Base-by-base conservation (phyloP, 2,113 vertebrate genomes). In the Carassius gibelio region DNA sequence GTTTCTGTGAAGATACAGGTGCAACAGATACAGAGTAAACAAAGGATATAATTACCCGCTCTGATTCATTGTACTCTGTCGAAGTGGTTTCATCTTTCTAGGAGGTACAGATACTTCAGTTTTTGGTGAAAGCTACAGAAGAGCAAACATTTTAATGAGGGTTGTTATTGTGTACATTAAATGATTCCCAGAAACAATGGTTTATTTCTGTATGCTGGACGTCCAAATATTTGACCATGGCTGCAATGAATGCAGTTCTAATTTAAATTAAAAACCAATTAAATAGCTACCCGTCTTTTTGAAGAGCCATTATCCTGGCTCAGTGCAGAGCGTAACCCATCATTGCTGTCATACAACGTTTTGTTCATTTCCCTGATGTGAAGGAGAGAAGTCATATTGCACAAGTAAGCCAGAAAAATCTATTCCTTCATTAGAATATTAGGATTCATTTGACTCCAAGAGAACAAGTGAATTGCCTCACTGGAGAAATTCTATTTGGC, bases 271-370 rank as follows among this genome's bases (percentile, higher is more conserved):
- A 74, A 75, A 45, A 6, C 2, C 6, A 59, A 38, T n/a, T 9
- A 19, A 15, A 72, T 9, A 57, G 50, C 86, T 78, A 93, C 95
- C 80, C 84, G 91, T 14, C 66, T 88, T 79, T 91, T 93, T 36
- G 89, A 87, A 23, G 87, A 81, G 14, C 87, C 81, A 0, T 13
- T 62, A 72, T 92, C 86, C 4, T 66, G 88, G 78, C 75, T 88
- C 64, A 91, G 85, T 0, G 89, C 90, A 3, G 92, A 93, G 15
- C 91, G 68, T 48, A 95, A 89, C 15, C 92, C 90, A 48, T 93
- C 93, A 50, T 94, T 95, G 86, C 92, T 94, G 91, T 95, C 93
- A 17, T 94, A 94, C 87, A 95, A 91, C 59, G 88, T 92, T 81
- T 93, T 92, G 88, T 95, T 95, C 6, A 82, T 91, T 23, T 92